These are phyloP conservation scores for Dasypus novemcinctus DNA, from an alignment of 2,113 vertebrate species.

Conservation along the genomic window DNA sequence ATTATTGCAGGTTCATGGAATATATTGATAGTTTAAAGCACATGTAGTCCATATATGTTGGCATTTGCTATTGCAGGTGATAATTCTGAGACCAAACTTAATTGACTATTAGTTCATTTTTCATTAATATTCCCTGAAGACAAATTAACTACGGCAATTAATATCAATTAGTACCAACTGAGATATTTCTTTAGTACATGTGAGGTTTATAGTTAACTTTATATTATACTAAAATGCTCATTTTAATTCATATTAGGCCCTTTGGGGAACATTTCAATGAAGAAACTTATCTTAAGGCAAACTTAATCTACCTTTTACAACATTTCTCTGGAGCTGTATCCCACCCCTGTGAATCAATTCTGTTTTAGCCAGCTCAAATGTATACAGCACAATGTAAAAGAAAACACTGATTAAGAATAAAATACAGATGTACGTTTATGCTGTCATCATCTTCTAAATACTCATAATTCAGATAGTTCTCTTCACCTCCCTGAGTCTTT, in stretches of 20 bases:
- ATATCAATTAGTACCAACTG: too few relatives aligned
- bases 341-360: too few relatives aligned
- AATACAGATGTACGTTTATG: background rate
- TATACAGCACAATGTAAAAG: background rate
- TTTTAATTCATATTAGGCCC: too few relatives aligned
- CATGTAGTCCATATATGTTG: background rate
- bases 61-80: background rate
- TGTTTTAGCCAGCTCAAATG: background rate
- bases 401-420: background rate
- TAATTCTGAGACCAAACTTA: background rate
- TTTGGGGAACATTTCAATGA: background rate
- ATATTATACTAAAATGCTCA: background rate
- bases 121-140: background rate
- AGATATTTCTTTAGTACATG: too few relatives aligned
- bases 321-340: background rate
- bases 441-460: background rate
- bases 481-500: background rate
- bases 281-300: background rate
- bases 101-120: too few relatives aligned
- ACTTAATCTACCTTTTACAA: background rate
- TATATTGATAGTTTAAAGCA: background rate
- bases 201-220: background rate
- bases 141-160: too few relatives aligned
- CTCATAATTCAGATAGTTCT: background rate
- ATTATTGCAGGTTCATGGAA: background rate